Base-by-base conservation (phyloP, 1,140 invertebrate genomes). In the Hypothenemus hampei region DNA sequence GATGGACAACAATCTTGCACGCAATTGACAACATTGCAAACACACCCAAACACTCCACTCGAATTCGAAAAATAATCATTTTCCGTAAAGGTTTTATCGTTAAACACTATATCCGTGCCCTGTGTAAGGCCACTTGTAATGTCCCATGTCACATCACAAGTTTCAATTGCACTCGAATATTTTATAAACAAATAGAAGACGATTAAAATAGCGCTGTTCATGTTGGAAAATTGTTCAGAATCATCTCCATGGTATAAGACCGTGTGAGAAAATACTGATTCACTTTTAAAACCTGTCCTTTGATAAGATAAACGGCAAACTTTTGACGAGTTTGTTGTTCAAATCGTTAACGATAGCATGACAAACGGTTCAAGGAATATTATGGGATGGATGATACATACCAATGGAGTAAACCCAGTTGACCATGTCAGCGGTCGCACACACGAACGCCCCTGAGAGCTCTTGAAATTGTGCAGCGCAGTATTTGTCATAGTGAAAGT, bases 1-100 rank as follows among this genome's bases (percentile, higher is more conserved):
- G 37, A 20, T 2, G 11, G 11, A 31, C 62, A 62, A 53, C 62
- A 64, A 24, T 64, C 59, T 13, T 48, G 37, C 4, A 62, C 21
- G 36, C 62, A 64, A 13, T 51, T 29, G 10, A 21, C 36, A 5
- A 60, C 35, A 15, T 55, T 46, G 36, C 62, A 64, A 47, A 60
- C 46, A 29, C 62, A 64, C 8, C 62, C 62, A 13, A 35, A 39
- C 18, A 58, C 40, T 13, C 21, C 21, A 11, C 23, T 39, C 3
- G 51, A 49, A 26, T 54, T 43, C 3, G 31, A 22, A 21, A 47
- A 58, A 44, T 64, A 64, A 37, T 60, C 26, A 3, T 37, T 37
- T 35, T 40, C 29, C 2, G 53, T 45, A 33, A 50, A 64, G 1
- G 36, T 48, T 10, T 19, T 29, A 35, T 62, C 37, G 22, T 57